phyloP scores from a whole-genome alignment of 2,888 invertebrate species.

The Drosophila cognata region DNA sequence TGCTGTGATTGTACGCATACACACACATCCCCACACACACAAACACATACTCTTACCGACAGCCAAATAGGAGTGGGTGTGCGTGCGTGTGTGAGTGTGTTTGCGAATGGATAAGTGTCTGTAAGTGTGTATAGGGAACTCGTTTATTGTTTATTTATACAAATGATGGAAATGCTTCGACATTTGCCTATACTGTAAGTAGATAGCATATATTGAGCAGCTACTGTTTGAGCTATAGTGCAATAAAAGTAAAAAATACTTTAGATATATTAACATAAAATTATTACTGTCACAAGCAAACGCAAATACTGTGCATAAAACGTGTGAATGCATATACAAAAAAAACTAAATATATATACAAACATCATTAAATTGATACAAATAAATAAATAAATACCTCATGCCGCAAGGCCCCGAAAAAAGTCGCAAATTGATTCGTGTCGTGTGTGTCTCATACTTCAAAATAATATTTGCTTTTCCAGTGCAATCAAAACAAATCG shows the following conservation, averaged over 20 bases:
- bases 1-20: conserved; percentile 72
- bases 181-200: conserved; percentile 52
- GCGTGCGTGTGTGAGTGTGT: conserved; percentile 10
- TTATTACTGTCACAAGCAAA: conserved; percentile 50
- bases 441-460: conserved; percentile 33
- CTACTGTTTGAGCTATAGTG: conserved; percentile 18
- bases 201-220: conserved; percentile 45
- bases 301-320: conserved; percentile 72
- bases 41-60: conserved; percentile 36
- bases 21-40: conserved; percentile 16
- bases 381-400: conserved; percentile 58
- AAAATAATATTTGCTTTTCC: conserved; percentile 2
- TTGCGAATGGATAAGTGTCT: conserved; percentile 12
- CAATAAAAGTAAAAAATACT: neutral
- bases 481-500: neutral
- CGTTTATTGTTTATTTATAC: conserved; percentile 61
- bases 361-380: conserved; percentile 40
- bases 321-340: conserved; percentile 32
- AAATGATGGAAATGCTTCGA: conserved; percentile 45
- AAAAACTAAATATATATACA: conserved; percentile 16
- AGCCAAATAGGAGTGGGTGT: conserved; percentile 63
- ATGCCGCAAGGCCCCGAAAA: conserved; percentile 47
- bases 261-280: conserved; percentile 2
- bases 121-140: conserved; percentile 30
- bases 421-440: conserved; percentile 61